A percentile compares a stretch with the other conserved stretches of the same genome.
phyloP scores from a whole-genome alignment of 2,888 invertebrate species.

The Marasmarcha lunaedactyla region DNA sequence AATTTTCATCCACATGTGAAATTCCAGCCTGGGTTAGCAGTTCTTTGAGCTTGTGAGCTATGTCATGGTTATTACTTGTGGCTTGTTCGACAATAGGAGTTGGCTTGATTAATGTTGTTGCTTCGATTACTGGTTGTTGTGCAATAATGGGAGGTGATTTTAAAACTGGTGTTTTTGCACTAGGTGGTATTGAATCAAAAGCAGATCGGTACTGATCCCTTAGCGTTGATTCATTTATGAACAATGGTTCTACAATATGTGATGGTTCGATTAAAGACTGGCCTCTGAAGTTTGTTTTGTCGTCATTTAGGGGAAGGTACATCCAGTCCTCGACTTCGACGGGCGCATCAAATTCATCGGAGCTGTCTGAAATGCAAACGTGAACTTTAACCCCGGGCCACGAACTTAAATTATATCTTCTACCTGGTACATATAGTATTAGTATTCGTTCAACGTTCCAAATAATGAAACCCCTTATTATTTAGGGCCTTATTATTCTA shows the following conservation, averaged over 20 bases:
- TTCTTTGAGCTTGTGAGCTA: constrained; percentile 38
- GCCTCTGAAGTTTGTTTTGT: not conserved
- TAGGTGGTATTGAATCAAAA: no score
- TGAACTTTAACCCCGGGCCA: constrained; percentile 44
- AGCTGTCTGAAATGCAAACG: constrained; percentile 66
- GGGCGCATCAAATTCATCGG: constrained; percentile 56
- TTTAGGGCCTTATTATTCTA: no score
- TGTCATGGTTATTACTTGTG: constrained; percentile 25
- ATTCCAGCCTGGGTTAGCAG: constrained; percentile 41
- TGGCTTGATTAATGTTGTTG: constrained; percentile 1
- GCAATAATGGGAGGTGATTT: no score
- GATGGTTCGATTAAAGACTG: no score
- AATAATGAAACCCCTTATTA: no score
- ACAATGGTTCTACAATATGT: no score
- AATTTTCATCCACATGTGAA: constrained; percentile 36
- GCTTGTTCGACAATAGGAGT: not conserved
- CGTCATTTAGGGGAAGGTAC: constrained; percentile 41
- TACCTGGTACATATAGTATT: no score
- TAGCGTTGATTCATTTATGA: no score
- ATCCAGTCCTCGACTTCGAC: constrained; percentile 54
- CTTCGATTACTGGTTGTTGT: not conserved
- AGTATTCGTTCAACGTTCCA: no score
- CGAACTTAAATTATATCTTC: constrained; percentile 3
- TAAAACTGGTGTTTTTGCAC: no score
- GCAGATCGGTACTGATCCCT: no score